phyloP scores from a whole-genome alignment of 2,113 vertebrate species.

The Tragelaphus scriptus region DNA sequence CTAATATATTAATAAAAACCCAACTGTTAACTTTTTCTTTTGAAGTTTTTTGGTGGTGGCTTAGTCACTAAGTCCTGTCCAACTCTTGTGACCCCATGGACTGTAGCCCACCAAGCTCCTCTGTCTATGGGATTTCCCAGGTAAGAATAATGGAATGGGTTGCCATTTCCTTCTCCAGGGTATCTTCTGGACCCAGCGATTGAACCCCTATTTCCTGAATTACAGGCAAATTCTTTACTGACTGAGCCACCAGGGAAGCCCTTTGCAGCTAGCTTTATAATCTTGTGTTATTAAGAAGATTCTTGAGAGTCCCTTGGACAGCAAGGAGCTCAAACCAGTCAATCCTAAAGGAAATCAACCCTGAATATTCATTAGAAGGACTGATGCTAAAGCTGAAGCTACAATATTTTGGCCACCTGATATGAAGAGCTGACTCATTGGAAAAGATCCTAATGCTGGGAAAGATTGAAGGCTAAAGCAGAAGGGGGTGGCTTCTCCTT shows the following conservation, averaged over 20 bases:
- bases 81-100: neutral
- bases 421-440: neutral
- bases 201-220: neutral
- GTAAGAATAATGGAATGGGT: neutral
- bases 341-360: neutral
- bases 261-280: neutral
- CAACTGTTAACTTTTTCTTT: neutral
- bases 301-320: neutral
- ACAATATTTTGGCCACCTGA: neutral
- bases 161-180: neutral
- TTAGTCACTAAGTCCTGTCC: neutral
- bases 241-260: neutral
- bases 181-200: neutral
- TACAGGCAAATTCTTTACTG: neutral
- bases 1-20: neutral
- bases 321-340: neutral
- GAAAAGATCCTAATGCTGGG: neutral
- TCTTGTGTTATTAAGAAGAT: neutral
- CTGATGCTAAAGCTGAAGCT: neutral
- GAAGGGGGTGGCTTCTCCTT: neutral
- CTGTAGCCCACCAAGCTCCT: neutral
- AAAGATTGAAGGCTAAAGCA: neutral
- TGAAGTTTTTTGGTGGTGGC: neutral
- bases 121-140: neutral
- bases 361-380: neutral